phyloP scores from a whole-genome alignment of 2,797 vertebrate species.

The Phoebastria nigripes region DNA sequence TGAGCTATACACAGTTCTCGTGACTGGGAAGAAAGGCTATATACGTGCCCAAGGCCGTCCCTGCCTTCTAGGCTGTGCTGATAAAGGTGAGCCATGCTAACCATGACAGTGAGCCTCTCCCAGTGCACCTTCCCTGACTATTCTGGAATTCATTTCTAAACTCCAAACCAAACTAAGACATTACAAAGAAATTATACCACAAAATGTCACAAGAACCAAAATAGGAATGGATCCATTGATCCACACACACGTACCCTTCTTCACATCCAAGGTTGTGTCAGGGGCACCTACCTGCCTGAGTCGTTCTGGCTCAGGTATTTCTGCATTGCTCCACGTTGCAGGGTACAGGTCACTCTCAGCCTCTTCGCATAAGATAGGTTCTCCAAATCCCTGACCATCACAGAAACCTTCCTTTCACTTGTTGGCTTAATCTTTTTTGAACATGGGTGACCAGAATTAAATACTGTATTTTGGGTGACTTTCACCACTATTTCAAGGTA shows the following conservation, averaged over 20 bases:
- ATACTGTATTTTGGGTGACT: background rate
- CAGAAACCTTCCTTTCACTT: background rate
- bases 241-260: rapidly evolving
- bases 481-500: background rate
- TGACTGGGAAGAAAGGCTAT: background rate
- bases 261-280: too few species aligned
- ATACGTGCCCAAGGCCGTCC: background rate
- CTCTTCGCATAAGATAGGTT: background rate
- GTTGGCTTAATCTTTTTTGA: background rate
- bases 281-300: background rate
- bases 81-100: background rate
- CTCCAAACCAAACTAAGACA: background rate
- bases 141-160: background rate
- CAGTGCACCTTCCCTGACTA: background rate
- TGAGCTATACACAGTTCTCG: background rate
- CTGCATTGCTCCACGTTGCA: background rate
- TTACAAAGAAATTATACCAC: background rate
- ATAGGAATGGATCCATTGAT: background rate
- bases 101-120: background rate
- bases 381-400: background rate
- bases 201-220: background rate
- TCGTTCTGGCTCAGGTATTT: background rate
- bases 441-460: background rate
- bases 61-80: background rate
- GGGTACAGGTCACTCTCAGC: background rate